Conservation (phyloP, 2,888 invertebrate genomes). For the Tipula confusa region DNA sequence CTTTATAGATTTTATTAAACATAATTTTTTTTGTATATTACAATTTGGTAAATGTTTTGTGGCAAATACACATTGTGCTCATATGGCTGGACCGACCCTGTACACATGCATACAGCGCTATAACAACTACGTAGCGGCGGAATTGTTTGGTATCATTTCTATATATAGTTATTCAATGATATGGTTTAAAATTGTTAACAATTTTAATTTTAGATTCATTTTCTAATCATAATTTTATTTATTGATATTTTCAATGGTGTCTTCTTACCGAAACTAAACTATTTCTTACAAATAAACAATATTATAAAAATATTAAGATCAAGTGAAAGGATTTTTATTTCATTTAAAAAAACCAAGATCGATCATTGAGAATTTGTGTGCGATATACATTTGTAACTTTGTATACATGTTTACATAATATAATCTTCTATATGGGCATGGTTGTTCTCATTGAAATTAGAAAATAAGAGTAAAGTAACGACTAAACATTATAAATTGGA, state of each 20-base stretch:
- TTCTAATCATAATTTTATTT: background rate
- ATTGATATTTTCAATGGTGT: background rate
- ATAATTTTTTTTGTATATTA: no score
- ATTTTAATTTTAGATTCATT: background rate
- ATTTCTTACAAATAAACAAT: background rate
- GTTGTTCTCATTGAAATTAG: slow-evolving; percentile 12
- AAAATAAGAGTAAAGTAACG: background rate
- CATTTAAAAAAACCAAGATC: background rate
- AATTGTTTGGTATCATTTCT: no score
- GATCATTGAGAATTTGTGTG: slow-evolving; percentile 8
- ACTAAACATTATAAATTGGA: slow-evolving; percentile 12
- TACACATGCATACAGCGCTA: no score
- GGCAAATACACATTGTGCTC: no score
- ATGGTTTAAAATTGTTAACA: background rate
- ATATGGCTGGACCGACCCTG: no score
- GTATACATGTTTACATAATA: background rate
- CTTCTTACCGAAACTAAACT: background rate
- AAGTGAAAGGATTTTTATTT: slow-evolving; percentile 16
- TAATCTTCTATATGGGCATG: background rate
- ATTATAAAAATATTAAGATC: background rate
- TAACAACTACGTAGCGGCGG: no score
- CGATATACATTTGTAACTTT: background rate
- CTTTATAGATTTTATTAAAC: no score
- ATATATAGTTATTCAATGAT: no score
- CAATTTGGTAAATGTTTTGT: no score